Evolutionary conservation across 1,140 invertebrate species (phyloP).

Genomic region (Lepidostoma basale): DNA sequence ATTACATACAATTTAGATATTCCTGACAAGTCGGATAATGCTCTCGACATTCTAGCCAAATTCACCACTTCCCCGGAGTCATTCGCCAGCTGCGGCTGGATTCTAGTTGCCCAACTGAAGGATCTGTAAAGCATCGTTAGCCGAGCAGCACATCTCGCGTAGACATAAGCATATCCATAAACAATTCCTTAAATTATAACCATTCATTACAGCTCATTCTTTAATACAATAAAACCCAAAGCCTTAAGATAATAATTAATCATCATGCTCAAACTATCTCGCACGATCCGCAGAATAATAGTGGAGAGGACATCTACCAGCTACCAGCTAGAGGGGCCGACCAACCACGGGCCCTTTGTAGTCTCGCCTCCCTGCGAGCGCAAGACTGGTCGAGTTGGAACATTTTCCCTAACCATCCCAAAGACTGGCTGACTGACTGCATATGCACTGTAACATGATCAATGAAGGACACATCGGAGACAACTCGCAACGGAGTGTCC

Average conservation of each 20-base stretch:
- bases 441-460: too few relatives aligned
- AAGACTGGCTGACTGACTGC: too few relatives aligned
- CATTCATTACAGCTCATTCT: slow-evolving; percentile 5
- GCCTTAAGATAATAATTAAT: slow-evolving; percentile 11
- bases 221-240: slow-evolving; percentile 20
- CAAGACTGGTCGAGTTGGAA: too few relatives aligned
- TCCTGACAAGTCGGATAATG: not conserved
- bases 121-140: slow-evolving; percentile 16
- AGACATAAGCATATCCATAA: slow-evolving; percentile 17
- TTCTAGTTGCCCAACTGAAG: not conserved
- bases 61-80: too few relatives aligned
- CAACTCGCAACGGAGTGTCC: too few relatives aligned
- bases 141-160: slow-evolving; percentile 8
- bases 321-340: too few relatives aligned
- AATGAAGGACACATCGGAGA: too few relatives aligned
- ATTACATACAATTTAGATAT: slow-evolving; percentile 22
- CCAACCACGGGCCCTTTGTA: too few relatives aligned
- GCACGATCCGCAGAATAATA: too few relatives aligned
- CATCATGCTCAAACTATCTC: slow-evolving; percentile 7
- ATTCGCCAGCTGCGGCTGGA: not conserved
- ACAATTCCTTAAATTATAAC: slow-evolving; percentile 21
- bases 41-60: not conserved
- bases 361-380: too few relatives aligned
- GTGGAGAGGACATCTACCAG: too few relatives aligned
- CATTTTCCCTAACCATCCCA: too few relatives aligned